Conservation (phyloP, 2,888 invertebrate genomes). For the Sarcophaga subvicina region DNA sequence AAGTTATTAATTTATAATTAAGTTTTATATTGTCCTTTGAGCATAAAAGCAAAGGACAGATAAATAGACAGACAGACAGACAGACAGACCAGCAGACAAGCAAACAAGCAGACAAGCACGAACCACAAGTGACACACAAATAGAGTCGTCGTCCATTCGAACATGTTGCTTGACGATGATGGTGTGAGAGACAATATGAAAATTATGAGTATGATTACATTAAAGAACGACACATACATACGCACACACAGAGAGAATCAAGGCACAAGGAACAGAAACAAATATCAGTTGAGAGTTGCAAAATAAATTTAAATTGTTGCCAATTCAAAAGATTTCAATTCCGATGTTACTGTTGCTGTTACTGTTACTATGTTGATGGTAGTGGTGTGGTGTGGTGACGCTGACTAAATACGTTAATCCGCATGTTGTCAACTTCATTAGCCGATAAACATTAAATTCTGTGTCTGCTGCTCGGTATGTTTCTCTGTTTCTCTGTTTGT, state of each 20-base stretch:
- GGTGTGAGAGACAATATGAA: slow-evolving; percentile 56
- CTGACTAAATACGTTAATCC: slow-evolving; percentile 80
- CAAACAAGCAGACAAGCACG: neutral
- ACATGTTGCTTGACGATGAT: neutral
- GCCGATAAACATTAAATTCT: slow-evolving; percentile 81
- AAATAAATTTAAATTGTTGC: slow-evolving; percentile 62
- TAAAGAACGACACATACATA: neutral
- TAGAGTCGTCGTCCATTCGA: neutral
- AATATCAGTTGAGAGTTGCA: slow-evolving; percentile 28
- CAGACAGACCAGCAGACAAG: neutral
- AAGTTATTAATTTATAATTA: slow-evolving; percentile 70
- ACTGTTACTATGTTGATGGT: slow-evolving; percentile 8
- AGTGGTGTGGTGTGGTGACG: slow-evolving; percentile 51
- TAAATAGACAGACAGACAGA: neutral
- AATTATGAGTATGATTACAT: slow-evolving; percentile 57
- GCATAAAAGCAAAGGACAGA: neutral
- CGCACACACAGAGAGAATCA: neutral
- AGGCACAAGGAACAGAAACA: slow-evolving; percentile 1
- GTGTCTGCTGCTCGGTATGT: slow-evolving; percentile 59
- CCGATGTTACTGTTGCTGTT: slow-evolving; percentile 24
- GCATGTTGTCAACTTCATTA: slow-evolving; percentile 82
- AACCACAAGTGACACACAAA: too few species aligned
- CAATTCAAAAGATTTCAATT: slow-evolving; percentile 25
- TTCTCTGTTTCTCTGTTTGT: slow-evolving; percentile 32
- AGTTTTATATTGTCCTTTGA: slow-evolving; percentile 57